Conservation (phyloP, 92 coral and sea anemone species). For the Bergia sp. region DNA sequence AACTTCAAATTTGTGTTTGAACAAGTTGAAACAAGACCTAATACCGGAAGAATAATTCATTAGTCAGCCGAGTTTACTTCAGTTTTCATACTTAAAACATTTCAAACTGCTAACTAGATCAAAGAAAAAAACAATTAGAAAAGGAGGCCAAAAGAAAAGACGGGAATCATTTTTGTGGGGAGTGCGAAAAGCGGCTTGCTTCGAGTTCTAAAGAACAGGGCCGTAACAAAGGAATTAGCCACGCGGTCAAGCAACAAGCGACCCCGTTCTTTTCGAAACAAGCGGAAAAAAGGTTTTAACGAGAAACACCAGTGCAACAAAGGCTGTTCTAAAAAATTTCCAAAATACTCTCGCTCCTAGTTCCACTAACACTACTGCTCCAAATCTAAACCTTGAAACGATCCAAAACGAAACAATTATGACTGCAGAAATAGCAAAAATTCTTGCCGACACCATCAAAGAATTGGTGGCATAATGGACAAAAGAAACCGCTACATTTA, state of each 20-base stretch:
- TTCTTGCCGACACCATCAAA: too few species aligned
- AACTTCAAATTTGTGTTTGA: too few species aligned
- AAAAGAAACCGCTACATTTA: slow-evolving; percentile 5
- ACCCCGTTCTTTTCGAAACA: too few species aligned
- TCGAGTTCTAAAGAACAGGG: background rate
- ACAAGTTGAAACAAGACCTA: too few species aligned
- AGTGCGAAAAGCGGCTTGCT: background rate
- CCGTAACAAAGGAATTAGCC: background rate
- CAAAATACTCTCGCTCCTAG: too few species aligned
- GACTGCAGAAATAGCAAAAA: too few species aligned
- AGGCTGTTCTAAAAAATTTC: too few species aligned
- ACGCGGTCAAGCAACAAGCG: background rate
- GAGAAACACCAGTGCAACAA: too few species aligned
- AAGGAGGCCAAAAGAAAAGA: background rate
- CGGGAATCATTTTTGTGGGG: background rate
- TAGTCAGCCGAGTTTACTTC: background rate
- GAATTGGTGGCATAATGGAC: background rate
- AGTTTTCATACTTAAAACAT: background rate
- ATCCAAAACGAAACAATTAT: background rate
- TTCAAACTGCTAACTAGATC: slow-evolving; percentile 13
- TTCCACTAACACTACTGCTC: background rate
- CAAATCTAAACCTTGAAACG: background rate
- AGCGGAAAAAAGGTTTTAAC: too few species aligned
- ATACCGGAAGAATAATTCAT: background rate
- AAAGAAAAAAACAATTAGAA: background rate